These are phyloP conservation scores for Agrotis clavis DNA, from an alignment of 2,888 invertebrate species.

Conservation along the genomic window DNA sequence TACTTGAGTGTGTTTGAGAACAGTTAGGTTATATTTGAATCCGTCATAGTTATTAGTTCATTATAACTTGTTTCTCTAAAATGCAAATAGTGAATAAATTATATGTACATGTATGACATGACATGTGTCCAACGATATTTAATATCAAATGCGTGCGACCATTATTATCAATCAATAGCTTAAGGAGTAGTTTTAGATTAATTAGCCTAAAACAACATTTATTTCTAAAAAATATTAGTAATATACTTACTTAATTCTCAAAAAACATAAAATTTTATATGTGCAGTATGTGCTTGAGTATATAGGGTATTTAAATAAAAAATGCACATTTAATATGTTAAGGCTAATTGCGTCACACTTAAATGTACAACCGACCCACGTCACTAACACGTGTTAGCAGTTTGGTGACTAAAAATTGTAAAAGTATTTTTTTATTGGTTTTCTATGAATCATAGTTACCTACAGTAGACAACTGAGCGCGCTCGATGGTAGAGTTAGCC, in stretches of 20 bases:
- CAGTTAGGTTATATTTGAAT: background rate
- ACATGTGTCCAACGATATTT: background rate
- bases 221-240: too few species aligned
- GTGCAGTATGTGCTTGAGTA: too few species aligned
- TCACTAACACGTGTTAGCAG: background rate
- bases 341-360: background rate
- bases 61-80: background rate
- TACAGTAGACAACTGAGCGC: too few species aligned
- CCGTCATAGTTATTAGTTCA: background rate
- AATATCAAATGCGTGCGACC: background rate
- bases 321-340: background rate
- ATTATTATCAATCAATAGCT: background rate
- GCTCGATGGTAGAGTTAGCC: too few species aligned
- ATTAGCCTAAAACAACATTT: too few species aligned
- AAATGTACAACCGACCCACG: background rate
- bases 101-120: background rate
- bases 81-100: too few species aligned
- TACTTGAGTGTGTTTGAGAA: too few species aligned
- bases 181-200: too few species aligned
- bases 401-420: background rate
- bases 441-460: conserved; percentile 3
- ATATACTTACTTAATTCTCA: background rate
- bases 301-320: too few species aligned
- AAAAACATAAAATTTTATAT: background rate
- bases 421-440: background rate